A percentile compares a stretch with the other conserved stretches of the same genome.
These are phyloP conservation scores for Phataginus tetradactyla DNA, from an alignment of 2,797 vertebrate genomes.

Conservation along the genomic window DNA sequence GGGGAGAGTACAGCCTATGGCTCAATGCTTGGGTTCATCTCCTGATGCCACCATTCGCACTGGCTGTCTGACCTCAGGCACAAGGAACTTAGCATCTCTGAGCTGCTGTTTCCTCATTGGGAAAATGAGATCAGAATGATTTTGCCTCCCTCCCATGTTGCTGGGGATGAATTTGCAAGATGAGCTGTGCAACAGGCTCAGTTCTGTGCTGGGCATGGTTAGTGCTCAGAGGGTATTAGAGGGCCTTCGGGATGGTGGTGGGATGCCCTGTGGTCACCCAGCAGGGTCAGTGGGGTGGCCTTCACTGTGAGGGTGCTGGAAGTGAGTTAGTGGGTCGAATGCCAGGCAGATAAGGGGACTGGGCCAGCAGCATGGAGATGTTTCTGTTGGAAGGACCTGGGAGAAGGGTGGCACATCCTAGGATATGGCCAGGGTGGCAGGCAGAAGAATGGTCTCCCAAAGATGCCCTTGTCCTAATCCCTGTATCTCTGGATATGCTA, in stretches of 20 bases:
- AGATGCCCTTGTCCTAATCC: background rate
- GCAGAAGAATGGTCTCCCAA: background rate
- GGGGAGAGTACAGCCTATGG: background rate
- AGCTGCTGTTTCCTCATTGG: background rate
- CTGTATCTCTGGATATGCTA: background rate
- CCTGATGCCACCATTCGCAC: background rate
- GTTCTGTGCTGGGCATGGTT: background rate
- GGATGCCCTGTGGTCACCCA: background rate
- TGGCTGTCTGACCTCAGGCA: background rate
- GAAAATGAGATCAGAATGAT: background rate
- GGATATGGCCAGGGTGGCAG: background rate
- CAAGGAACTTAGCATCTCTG: background rate
- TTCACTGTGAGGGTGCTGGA: background rate
- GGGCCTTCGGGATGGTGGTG: accelerated
- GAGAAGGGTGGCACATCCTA: background rate
- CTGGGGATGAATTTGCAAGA: background rate
- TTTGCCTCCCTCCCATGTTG: background rate
- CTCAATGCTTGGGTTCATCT: background rate
- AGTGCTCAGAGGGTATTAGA: background rate
- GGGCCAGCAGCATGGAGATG: background rate
- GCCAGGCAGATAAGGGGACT: background rate
- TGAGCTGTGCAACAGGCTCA: background rate
- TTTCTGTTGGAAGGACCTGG: background rate
- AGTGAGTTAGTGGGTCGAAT: background rate
- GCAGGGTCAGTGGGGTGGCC: background rate